phyloP scores from a whole-genome alignment of 1,140 invertebrate species.

The Metopolophium dirhodum region DNA sequence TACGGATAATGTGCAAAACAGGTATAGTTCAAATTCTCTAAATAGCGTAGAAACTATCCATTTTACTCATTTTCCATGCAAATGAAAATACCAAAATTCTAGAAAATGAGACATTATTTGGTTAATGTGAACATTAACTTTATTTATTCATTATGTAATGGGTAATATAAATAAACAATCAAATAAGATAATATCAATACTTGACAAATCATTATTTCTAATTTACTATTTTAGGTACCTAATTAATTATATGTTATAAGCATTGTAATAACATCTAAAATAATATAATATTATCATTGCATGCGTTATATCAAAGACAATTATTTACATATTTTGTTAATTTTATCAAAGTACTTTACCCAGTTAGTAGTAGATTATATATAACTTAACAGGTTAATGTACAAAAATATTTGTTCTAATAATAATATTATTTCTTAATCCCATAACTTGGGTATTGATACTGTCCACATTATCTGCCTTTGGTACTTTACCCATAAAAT shows the following conservation, averaged over 20 bases:
- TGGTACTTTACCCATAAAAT: no score
- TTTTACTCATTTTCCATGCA: not conserved
- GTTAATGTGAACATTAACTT: not conserved
- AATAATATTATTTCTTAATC: not conserved
- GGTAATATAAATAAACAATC: not conserved
- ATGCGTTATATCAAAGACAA: not conserved
- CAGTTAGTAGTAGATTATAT: not conserved
- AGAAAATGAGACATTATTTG: not conserved
- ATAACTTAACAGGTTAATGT: not conserved
- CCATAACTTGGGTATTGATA: no score
- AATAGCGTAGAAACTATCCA: not conserved
- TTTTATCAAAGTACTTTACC: not conserved
- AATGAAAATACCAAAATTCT: not conserved
- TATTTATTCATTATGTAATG: not conserved
- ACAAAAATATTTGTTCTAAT: not conserved
- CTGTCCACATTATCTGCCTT: not conserved
- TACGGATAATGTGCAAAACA: not conserved
- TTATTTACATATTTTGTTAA: not conserved
- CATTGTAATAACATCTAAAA: not conserved
- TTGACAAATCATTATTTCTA: not conserved
- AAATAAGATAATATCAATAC: not conserved
- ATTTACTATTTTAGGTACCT: not conserved
- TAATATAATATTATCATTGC: not conserved
- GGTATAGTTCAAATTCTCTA: not conserved
- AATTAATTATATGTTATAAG: not conserved